phyloP scores from a whole-genome alignment of 1,140 invertebrate genomes.

The Pseudoatta argentina region DNA sequence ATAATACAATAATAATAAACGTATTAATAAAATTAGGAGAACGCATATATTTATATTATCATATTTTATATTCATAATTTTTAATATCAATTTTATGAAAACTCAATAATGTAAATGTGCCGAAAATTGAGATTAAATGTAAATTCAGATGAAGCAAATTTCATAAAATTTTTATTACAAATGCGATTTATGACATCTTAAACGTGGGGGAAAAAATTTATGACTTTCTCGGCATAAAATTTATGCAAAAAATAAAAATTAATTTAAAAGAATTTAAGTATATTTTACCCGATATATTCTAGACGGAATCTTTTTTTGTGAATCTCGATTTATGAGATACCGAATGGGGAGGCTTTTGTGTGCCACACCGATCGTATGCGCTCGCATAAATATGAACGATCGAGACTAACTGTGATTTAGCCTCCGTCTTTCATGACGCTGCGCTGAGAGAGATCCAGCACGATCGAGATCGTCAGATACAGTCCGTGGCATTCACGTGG shows the following conservation, averaged over 20 bases:
- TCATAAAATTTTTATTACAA: not conserved
- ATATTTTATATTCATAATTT: not conserved
- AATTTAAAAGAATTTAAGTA: not conserved
- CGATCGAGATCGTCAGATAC: constrained; percentile 75
- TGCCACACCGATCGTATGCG: not conserved
- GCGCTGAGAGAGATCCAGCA: constrained; percentile 50
- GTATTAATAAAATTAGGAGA: not conserved
- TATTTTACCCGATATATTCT: not conserved
- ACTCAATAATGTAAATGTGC: not conserved
- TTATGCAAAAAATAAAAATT: not conserved
- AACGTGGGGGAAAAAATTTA: not conserved
- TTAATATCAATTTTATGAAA: not conserved
- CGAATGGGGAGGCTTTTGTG: constrained; percentile 21
- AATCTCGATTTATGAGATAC: constrained; percentile 12
- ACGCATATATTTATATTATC: too few relatives aligned
- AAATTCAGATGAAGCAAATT: not conserved
- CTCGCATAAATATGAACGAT: constrained; percentile 37
- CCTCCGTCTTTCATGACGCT: constrained; percentile 8
- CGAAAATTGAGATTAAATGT: not conserved
- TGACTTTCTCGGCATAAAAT: not conserved
- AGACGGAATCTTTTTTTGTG: not conserved
- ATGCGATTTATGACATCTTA: not conserved
- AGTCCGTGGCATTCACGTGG: constrained; percentile 49
- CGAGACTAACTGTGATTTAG: constrained; percentile 47
- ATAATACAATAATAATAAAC: not conserved